A percentile compares a stretch with the other conserved stretches of the same genome.
phyloP scores from a whole-genome alignment of 2,113 vertebrate genomes.

The Eira barbara region DNA sequence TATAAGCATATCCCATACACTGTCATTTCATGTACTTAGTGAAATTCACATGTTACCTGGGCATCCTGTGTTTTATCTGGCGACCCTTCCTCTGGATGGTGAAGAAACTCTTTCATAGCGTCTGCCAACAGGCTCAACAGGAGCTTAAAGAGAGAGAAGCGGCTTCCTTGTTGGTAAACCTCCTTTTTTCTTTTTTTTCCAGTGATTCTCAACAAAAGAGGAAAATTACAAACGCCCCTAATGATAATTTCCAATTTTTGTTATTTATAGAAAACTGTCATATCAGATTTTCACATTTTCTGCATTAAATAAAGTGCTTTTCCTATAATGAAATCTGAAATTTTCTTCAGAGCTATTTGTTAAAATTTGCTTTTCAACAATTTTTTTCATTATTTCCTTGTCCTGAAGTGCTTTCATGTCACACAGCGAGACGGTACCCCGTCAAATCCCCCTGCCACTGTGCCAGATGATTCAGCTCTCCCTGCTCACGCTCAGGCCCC shows the following conservation, averaged over 20 bases:
- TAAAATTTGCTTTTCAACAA: neutral
- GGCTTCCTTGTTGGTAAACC: neutral
- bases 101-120: neutral
- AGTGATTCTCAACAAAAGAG: constrained; percentile 14
- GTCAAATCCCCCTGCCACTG: accelerated
- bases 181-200: neutral
- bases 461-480: accelerated
- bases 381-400: neutral
- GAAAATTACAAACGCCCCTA: constrained; percentile 23
- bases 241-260: constrained; percentile 31
- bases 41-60: neutral
- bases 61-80: neutral
- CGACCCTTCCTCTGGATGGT: neutral
- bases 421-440: accelerated
- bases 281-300: constrained; percentile 37
- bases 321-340: constrained; percentile 27
- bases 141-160: neutral
- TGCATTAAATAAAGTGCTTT: constrained; percentile 36
- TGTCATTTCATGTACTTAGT: neutral
- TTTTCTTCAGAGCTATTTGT: neutral
- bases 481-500: neutral
- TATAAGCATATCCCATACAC: neutral
- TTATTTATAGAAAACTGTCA: constrained; percentile 45
- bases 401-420: neutral
- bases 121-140: neutral